phyloP scores from a whole-genome alignment of 2,113 vertebrate genomes.

The Cyanocitta stelleri region DNA sequence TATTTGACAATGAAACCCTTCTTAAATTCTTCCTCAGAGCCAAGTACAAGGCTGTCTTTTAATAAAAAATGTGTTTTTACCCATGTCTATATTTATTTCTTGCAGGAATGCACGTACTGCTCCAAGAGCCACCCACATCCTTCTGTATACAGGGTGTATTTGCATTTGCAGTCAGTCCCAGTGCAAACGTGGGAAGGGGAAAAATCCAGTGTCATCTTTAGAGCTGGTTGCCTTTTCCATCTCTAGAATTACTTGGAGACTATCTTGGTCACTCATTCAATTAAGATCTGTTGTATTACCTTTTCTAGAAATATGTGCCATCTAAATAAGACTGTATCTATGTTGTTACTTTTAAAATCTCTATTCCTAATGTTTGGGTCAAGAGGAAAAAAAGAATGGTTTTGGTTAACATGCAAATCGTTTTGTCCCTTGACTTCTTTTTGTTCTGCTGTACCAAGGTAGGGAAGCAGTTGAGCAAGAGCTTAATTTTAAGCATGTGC shows the following conservation, averaged over 20 bases:
- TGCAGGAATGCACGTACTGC: conserved; percentile 62
- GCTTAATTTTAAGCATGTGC: not conserved
- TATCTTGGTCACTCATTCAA: not conserved
- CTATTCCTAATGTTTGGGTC: not conserved
- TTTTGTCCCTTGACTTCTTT: not conserved
- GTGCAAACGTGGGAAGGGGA: not conserved
- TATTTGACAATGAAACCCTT: conserved; percentile 48
- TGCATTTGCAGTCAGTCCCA: conserved; percentile 45
- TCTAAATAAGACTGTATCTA: not conserved
- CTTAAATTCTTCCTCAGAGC: conserved; percentile 54
- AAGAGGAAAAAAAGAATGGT: not conserved
- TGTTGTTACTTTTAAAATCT: not conserved
- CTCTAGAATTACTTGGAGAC: not conserved
- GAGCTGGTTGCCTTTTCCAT: not conserved
- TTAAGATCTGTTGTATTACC: not conserved
- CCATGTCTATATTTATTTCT: conserved; percentile 64
- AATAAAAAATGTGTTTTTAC: conserved; percentile 63
- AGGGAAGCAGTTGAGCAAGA: not conserved
- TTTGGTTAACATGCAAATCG: not conserved
- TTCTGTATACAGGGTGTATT: conserved; percentile 53
- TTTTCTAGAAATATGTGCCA: not conserved
- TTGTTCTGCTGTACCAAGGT: not conserved
- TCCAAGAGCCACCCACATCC: conserved; percentile 71
- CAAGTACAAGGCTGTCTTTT: conserved; percentile 59
- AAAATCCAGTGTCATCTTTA: not conserved